A percentile compares a stretch with the other conserved stretches of the same genome.
Evolutionary conservation across 2,888 invertebrate species (phyloP).

Genomic region (Acanthacorydalis orientalis): DNA sequence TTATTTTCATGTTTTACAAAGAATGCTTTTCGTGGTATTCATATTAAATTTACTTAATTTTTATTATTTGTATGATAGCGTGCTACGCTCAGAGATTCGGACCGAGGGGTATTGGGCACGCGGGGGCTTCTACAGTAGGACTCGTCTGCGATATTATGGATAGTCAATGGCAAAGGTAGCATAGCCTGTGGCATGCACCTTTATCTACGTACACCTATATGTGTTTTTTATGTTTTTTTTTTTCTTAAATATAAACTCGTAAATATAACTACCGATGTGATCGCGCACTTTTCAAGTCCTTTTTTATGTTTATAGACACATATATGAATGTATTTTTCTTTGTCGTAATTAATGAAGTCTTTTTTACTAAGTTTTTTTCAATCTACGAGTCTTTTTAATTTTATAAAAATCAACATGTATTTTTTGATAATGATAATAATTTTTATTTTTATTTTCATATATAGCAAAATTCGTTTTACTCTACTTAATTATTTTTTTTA

Average conservation of each 20-base stretch:
- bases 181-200: conserved; percentile 4
- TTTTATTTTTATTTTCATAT: background rate
- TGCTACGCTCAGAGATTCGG: conserved; percentile 95
- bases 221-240: background rate
- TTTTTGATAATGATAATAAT: background rate
- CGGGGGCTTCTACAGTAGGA: conserved; percentile 70
- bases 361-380: too few species aligned
- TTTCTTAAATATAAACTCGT: background rate
- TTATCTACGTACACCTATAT: conserved; percentile 8
- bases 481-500: background rate
- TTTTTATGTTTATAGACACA: too few species aligned
- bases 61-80: conserved; percentile 33
- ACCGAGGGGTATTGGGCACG: conserved; percentile 85
- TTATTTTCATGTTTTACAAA: background rate
- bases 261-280: too few species aligned
- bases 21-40: background rate
- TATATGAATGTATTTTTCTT: too few species aligned
- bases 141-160: conserved; percentile 74
- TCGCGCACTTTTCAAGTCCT: too few species aligned
- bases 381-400: too few species aligned
- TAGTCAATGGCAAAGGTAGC: conserved; percentile 55
- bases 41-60: background rate
- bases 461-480: too few species aligned
- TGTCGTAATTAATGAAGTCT: too few species aligned
- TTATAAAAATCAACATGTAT: background rate